Conservation (phyloP, 2,797 vertebrate species). For the Sebastolobus alascanus region DNA sequence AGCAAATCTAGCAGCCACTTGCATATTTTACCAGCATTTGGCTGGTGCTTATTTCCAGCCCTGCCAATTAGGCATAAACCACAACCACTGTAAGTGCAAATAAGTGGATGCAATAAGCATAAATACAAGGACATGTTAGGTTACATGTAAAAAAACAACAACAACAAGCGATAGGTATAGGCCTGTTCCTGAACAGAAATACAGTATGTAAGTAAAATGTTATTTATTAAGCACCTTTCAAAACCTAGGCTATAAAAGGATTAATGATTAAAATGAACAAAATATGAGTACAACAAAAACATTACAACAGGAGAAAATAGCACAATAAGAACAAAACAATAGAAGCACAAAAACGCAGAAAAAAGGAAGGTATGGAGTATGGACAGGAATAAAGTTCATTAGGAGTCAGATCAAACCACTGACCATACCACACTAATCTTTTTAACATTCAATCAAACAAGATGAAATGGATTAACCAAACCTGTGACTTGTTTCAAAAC, state of each 20-base stretch:
- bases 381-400: background rate
- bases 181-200: background rate
- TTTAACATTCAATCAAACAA: background rate
- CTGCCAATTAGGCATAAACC: background rate
- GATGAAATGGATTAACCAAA: background rate
- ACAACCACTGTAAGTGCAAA: background rate
- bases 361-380: too few species aligned
- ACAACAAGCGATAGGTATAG: background rate
- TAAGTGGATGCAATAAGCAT: background rate
- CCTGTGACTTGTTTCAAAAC: background rate
- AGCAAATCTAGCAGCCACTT: too few species aligned
- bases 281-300: too few species aligned
- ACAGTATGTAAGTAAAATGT: too few species aligned
- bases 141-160: background rate
- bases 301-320: too few species aligned
- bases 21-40: too few species aligned
- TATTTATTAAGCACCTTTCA: too few species aligned
- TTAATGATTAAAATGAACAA: too few species aligned
- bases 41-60: too few species aligned
- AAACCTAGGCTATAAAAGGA: too few species aligned
- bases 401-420: background rate
- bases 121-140: background rate
- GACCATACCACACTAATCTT: background rate
- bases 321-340: too few species aligned
- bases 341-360: too few species aligned